Conservation (phyloP, 1,140 invertebrate genomes). For the Drosophila setifemur region DNA sequence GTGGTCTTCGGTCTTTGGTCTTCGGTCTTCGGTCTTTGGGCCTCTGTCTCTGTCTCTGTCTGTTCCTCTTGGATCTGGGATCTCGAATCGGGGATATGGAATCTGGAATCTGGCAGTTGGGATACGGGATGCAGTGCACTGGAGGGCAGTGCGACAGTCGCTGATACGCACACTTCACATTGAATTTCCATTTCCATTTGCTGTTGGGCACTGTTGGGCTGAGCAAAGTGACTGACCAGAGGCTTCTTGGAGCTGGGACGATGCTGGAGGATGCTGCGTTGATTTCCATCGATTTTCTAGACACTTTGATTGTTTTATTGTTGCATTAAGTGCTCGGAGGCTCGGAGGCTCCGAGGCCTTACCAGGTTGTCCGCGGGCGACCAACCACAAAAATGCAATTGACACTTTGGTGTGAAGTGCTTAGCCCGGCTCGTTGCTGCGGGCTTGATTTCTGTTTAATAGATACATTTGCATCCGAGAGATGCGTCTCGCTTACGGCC, state of each 20-base stretch:
- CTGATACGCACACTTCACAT: constrained; percentile 80
- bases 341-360: constrained; percentile 6
- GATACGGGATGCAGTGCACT: constrained; percentile 63
- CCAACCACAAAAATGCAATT: constrained; percentile 79
- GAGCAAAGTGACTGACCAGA: constrained; percentile 30
- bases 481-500: constrained; percentile 48
- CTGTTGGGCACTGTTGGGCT: too few relatives aligned
- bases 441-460: constrained; percentile 74
- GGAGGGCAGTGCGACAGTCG: constrained; percentile 74
- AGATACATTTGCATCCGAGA: constrained; percentile 75
- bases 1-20: constrained; percentile 46
- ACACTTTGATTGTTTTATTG: constrained; percentile 80
- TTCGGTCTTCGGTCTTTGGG: too few relatives aligned
- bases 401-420: constrained; percentile 79
- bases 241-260: constrained; percentile 23
- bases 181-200: constrained; percentile 79
- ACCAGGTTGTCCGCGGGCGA: constrained; percentile 45
- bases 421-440: constrained; percentile 57
- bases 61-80: too few relatives aligned
- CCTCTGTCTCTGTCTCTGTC: not conserved
- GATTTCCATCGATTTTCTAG: constrained; percentile 79
- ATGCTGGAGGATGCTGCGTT: constrained; percentile 44
- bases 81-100: not conserved
- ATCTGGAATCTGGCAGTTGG: constrained; percentile 10
- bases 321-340: constrained; percentile 69